Evolutionary conservation across 2,113 vertebrate species (phyloP).

Genomic region (Micromys minutus): DNA sequence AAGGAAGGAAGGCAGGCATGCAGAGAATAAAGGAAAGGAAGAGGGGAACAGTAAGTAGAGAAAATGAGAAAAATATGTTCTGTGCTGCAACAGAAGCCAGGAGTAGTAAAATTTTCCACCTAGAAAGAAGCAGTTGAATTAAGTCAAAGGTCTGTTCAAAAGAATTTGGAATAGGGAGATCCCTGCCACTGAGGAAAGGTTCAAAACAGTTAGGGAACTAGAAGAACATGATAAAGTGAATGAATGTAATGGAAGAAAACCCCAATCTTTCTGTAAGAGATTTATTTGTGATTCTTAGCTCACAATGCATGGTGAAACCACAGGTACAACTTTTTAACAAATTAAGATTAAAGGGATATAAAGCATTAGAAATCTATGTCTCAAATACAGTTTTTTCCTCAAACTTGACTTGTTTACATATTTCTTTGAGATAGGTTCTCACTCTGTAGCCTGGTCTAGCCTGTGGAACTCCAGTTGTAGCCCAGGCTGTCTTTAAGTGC

Average conservation of each 20-base stretch:
- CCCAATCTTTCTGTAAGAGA: no score
- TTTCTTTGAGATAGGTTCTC: not conserved
- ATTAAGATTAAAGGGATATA: not conserved
- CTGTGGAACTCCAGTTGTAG: not conserved
- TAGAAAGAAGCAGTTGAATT: not conserved
- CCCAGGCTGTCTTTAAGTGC: not conserved
- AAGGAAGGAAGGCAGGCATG: no score
- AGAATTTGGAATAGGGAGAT: not conserved
- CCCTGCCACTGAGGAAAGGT: not conserved
- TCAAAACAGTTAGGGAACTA: no score
- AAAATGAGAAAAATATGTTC: not conserved
- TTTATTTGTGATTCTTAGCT: not conserved
- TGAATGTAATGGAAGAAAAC: no score
- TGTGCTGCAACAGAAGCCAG: not conserved
- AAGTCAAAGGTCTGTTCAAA: not conserved
- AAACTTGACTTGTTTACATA: not conserved
- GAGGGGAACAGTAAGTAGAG: accelerated
- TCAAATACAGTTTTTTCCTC: not conserved
- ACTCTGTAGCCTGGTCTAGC: not conserved
- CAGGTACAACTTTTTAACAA: not conserved
- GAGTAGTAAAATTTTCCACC: not conserved
- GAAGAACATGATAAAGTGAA: no score
- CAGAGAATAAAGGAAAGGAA: not conserved
- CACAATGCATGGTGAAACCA: not conserved
- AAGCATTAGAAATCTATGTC: not conserved